Evolutionary conservation across 1,140 invertebrate species (phyloP).

Genomic region (Vanessa atalanta): DNA sequence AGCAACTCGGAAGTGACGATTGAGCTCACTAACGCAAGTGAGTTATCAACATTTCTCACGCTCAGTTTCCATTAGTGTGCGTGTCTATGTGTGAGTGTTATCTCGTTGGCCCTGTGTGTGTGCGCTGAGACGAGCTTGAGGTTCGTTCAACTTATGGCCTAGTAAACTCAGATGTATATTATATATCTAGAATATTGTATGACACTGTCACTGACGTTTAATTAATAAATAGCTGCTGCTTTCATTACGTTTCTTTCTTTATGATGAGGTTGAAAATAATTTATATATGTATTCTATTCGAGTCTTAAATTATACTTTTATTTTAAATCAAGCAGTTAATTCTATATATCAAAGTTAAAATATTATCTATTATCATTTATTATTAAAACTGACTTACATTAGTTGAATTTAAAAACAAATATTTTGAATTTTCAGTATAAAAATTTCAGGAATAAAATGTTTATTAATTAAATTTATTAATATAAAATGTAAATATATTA

Average conservation of each 20-base stretch:
- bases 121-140: conserved; percentile 69
- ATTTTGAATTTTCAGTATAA: too few species aligned
- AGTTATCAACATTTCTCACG: conserved; percentile 80
- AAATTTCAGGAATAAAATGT: too few species aligned
- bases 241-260: conserved; percentile 2
- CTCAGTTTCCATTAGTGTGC: conserved; percentile 65
- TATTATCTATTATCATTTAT: too few species aligned
- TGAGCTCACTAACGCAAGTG: conserved; percentile 73
- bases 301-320: background rate
- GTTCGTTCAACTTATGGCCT: conserved; percentile 79
- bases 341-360: too few species aligned
- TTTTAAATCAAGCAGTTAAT: too few species aligned
- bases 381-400: too few species aligned
- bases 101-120: conserved; percentile 60
- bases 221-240: conserved; percentile 30
- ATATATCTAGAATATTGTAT: conserved; percentile 42
- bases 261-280: background rate
- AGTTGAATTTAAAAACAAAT: too few species aligned
- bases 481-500: too few species aligned
- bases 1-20: conserved; percentile 73
- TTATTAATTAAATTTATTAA: too few species aligned
- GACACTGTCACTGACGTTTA: conserved; percentile 34
- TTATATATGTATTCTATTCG: background rate
- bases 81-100: conserved; percentile 60
- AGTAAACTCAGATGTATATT: conserved; percentile 74